Evolutionary conservation across 2,888 invertebrate species (phyloP), one percentile per base, ranked within the genome.

Genomic region (Mongoloraphidia duomilia): DNA sequence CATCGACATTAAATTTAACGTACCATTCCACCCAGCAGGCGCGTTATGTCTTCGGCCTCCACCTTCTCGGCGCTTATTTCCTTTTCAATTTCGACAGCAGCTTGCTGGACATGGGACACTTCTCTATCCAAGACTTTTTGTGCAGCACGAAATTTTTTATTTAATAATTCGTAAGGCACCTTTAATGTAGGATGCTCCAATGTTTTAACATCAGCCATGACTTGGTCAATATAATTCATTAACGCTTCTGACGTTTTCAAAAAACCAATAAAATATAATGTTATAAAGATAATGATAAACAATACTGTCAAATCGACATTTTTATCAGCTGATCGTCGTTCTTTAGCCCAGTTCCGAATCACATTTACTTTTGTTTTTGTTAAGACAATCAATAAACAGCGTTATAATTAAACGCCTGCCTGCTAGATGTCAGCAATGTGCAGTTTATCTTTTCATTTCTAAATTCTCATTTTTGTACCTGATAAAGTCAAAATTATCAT

Each of bases 141-240:
- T 2, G 95, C 91, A 42, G 86, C 82, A 49, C 97, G 83, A 66
- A 96, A 98, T 60, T 90, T 91, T 67, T 97, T 97, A 70, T 98
- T 98, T 55, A 98, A 74, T 44, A 97, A 80, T 70, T 98, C 98
- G 63, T 97, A 98, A 2, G 97, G 97, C 55, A 97, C 94, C 80
- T 95, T 95, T 56, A 96, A 75, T 33, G 95, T 94, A 46, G 94
- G 88, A 72, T 96, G 94, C 69, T 97, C 97, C 65, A 96, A 72
- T 55, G 91, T 87, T 69, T 89, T 93, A 53, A 95, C 75, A 73
- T 95, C 94, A 65, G 90, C 84, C 92, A 92, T 92, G 12, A n/a
- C 33, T 41, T 26, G 26, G 14, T 42, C 34, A 42, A 39, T 41
- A 34, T 38, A 46, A 46, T 8, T 11, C 17, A 9, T 34, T 35